Evolutionary conservation across 1,140 invertebrate species (phyloP).

Genomic region (Drosophila mauritiana): DNA sequence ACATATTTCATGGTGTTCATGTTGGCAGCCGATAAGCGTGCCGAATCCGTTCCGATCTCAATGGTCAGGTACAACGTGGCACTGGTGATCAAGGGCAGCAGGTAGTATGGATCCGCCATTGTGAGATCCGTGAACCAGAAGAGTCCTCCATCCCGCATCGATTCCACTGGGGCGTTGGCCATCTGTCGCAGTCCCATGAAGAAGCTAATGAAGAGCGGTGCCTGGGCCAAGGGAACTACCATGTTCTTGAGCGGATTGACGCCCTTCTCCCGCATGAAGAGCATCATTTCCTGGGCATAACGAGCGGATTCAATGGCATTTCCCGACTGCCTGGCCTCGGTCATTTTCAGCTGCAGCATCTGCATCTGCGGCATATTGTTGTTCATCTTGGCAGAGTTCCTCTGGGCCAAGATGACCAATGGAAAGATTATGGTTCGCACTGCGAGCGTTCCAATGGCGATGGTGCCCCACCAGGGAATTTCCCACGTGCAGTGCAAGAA

Average conservation of each 20-base stretch:
- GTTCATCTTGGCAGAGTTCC: slow-evolving; percentile 90
- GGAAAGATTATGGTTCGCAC: slow-evolving; percentile 92
- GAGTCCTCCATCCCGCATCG: slow-evolving; percentile 94
- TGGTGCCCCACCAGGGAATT: slow-evolving; percentile 96
- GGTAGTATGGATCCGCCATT: slow-evolving; percentile 94
- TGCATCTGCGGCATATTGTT: slow-evolving; percentile 93
- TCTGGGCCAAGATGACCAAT: slow-evolving; percentile 91
- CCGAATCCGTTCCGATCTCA: slow-evolving; percentile 93
- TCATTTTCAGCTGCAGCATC: slow-evolving; percentile 91
- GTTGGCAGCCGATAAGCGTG: slow-evolving; percentile 87
- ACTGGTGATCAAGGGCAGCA: slow-evolving; percentile 94
- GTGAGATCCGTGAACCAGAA: slow-evolving; percentile 98
- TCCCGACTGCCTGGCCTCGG: slow-evolving; percentile 91
- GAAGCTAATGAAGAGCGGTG: slow-evolving; percentile 95
- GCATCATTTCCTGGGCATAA: slow-evolving; percentile 90
- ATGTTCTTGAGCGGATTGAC: slow-evolving; percentile 93
- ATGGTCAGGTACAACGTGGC: slow-evolving; percentile 92
- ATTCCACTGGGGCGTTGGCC: slow-evolving; percentile 94
- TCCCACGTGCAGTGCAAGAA: slow-evolving; percentile 90
- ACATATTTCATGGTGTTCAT: slow-evolving; percentile 90
- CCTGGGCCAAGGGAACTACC: slow-evolving; percentile 92
- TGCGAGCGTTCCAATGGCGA: slow-evolving; percentile 91
- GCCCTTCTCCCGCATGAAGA: slow-evolving; percentile 92
- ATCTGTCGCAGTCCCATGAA: slow-evolving; percentile 94
- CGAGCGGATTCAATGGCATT: slow-evolving; percentile 91